Evolutionary conservation across 30 jellyfish, hydroid and myxozoan species (phyloP).

Genomic region (Sanderia malayensis): DNA sequence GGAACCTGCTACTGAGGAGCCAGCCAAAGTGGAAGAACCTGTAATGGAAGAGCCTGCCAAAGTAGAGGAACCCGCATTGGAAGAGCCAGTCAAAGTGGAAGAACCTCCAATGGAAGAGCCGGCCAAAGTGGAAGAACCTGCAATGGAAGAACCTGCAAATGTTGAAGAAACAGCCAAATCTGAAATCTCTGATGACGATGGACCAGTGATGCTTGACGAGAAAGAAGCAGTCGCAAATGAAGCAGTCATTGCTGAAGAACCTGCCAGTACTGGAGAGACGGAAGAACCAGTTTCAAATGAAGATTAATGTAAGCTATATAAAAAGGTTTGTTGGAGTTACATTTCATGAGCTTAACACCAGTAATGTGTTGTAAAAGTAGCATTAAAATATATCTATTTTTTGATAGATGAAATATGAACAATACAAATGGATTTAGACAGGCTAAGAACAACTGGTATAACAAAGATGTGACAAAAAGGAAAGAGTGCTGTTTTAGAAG

Average conservation of each 20-base stretch:
- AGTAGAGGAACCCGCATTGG: conserved; percentile 13
- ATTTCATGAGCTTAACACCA: no score
- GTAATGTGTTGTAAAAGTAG: no score
- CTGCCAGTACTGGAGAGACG: conserved; percentile 11
- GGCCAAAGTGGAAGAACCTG: background rate
- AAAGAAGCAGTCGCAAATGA: conserved; percentile 7
- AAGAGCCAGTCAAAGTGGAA: background rate
- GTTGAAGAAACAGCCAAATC: conserved; percentile 29
- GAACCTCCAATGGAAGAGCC: conserved; percentile 1
- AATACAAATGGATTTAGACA: no score
- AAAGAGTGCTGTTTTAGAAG: no score
- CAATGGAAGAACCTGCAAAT: background rate
- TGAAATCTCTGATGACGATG: conserved; percentile 34
- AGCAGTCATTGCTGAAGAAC: conserved; percentile 25
- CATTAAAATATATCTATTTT: no score
- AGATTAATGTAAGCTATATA: no score
- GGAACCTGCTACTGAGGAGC: background rate
- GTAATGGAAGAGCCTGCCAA: conserved; percentile 9
- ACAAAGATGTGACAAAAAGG: no score
- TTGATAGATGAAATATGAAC: no score
- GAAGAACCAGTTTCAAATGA: background rate
- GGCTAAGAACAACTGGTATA: no score
- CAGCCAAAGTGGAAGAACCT: background rate
- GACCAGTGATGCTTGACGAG: background rate
- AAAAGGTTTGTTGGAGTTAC: no score